Evolutionary conservation across 2,113 vertebrate species (phyloP), one percentile per base, ranked within the genome.

Genomic region (Plecotus auritus): DNA sequence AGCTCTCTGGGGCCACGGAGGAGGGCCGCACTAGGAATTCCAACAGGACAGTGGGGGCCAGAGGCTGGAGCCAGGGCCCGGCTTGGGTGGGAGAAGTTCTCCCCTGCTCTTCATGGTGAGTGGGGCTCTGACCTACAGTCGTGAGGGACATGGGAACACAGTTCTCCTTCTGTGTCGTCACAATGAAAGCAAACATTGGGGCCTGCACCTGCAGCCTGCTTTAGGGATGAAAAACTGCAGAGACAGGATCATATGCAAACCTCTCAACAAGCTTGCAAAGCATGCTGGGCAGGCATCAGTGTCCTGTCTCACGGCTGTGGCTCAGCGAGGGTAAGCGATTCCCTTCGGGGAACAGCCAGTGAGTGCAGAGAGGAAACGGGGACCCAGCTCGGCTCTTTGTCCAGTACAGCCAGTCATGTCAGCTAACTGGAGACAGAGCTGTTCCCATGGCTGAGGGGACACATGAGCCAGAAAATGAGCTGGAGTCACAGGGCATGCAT

Each of bases 71-170:
- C 20, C 45, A 61, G 64, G 32, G 30, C 56, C n/a, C 5, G 1
- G 61, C 70, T 10, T 67, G 26, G 45, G 35, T 13, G 11, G 14
- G 61, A 70, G 61, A 61, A 28, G 14, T 45, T 23, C 23, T 70
- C 4, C 22, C 45, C 13, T 74, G 73, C 35, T 87, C 49, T 61
- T 83, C 28, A 26, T 23, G 10, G 8, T 45, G 54, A 11, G 16
- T 9, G 20, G 0, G 6, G 1, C 4, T 26, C 47, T 42, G 67
- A 67, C 5, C 4, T 37, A 16, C 10, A 11, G 14, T 26, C 26
- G 10, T 18, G 66, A 91, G 42, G 28, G 77, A 91, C 28, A 37
- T 18, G n/a, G 61, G 14, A 77, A 16, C 26, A 40, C 12, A 32
- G 20, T 28, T 35, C 26, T 40, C 37, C 37, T 77, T 42, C 61